These are phyloP conservation scores for Pipistrellus pygmaeus DNA, from an alignment of 2,797 vertebrate genomes.

Conservation along the genomic window DNA sequence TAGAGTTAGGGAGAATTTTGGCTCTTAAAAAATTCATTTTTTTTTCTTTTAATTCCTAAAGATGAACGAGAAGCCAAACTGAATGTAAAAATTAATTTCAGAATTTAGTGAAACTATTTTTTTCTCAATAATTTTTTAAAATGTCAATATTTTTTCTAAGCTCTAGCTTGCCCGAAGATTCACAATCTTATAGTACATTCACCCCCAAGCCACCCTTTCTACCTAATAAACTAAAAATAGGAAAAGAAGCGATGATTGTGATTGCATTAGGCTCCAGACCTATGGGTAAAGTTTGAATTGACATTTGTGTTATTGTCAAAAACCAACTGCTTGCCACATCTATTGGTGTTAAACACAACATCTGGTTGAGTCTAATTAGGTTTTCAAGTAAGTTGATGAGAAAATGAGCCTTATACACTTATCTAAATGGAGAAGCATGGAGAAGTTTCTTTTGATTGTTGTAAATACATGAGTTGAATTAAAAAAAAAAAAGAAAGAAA, in stretches of 20 bases:
- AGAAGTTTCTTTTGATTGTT: slow-evolving; percentile 70
- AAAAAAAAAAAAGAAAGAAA: slow-evolving; percentile 14
- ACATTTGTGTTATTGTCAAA: slow-evolving; percentile 72
- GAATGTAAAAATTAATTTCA: background rate
- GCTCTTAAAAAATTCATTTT: background rate
- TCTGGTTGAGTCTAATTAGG: slow-evolving; percentile 74
- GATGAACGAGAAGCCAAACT: background rate
- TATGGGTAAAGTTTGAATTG: slow-evolving; percentile 40
- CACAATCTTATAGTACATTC: background rate
- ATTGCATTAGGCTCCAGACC: slow-evolving; percentile 21
- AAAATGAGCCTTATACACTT: slow-evolving; percentile 68
- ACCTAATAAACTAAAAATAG: slow-evolving; percentile 64
- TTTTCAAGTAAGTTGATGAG: slow-evolving; percentile 76
- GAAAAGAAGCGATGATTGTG: background rate
- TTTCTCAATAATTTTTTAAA: background rate
- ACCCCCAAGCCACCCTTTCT: background rate
- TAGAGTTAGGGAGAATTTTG: background rate
- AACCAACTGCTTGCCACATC: slow-evolving; percentile 60
- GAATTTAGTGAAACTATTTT: background rate
- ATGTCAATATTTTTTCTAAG: slow-evolving; percentile 2
- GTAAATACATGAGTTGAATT: slow-evolving; percentile 51
- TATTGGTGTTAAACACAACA: slow-evolving; percentile 73
- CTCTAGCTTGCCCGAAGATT: background rate
- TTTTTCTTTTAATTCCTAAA: background rate
- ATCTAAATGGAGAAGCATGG: slow-evolving; percentile 66